A percentile compares a stretch with the other conserved stretches of the same genome.
phyloP scores from a whole-genome alignment of 2,888 invertebrate genomes.

The Trachelus stipa region DNA sequence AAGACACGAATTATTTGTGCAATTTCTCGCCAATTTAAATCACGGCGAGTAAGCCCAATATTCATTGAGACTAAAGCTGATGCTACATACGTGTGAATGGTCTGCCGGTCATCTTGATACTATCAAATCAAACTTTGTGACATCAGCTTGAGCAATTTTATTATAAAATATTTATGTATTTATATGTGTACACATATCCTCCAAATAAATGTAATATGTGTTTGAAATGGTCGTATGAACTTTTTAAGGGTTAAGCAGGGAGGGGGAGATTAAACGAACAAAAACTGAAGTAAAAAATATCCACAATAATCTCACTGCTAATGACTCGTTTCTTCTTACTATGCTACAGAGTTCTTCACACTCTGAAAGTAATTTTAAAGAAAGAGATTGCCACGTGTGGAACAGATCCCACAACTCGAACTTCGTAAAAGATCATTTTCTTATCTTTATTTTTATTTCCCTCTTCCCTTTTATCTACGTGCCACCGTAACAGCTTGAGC shows the following conservation, averaged over 20 bases:
- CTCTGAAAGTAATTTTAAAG: neutral
- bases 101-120: neutral
- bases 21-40: conserved; percentile 10
- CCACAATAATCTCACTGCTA: neutral
- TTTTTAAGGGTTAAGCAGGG: neutral
- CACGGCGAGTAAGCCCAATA: neutral
- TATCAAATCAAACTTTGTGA: conserved; percentile 21
- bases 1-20: neutral
- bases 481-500: neutral
- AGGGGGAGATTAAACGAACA: neutral
- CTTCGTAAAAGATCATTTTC: neutral
- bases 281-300: neutral
- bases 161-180: conserved; percentile 62
- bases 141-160: conserved; percentile 53
- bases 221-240: conserved; percentile 37
- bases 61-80: conserved; percentile 31
- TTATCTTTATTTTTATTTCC: neutral
- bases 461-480: neutral
- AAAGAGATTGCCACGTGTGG: neutral
- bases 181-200: conserved; percentile 64
- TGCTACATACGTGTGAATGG: conserved; percentile 15
- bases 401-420: neutral
- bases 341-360: neutral
- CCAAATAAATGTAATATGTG: conserved; percentile 62
- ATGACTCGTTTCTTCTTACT: neutral